Conservation (phyloP, 2,888 invertebrate genomes). For the Platycheirus albimanus region DNA sequence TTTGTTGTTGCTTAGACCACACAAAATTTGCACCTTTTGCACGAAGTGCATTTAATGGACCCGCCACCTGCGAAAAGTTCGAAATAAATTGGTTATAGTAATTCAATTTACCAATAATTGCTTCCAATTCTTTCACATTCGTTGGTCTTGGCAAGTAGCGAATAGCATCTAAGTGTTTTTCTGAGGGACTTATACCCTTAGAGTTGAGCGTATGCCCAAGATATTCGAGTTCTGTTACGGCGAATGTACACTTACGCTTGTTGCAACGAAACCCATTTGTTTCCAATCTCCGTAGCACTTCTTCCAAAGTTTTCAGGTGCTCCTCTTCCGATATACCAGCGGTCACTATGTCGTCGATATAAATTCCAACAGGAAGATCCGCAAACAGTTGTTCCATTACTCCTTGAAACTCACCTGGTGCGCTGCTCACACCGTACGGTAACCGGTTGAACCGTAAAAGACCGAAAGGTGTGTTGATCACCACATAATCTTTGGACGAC, state of each 20-base stretch:
- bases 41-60: background rate
- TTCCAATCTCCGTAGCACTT: slow-evolving; percentile 7
- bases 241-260: background rate
- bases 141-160: background rate
- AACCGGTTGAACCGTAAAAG: no score
- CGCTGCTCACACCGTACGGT: no score
- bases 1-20: no score
- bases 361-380: slow-evolving; percentile 1
- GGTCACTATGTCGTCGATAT: no score
- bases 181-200: background rate
- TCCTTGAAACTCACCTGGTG: no score
- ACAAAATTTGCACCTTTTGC: no score
- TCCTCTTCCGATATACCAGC: no score
- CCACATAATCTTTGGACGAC: no score
- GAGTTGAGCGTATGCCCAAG: background rate
- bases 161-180: slow-evolving; percentile 2
- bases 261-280: slow-evolving; percentile 6
- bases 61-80: background rate
- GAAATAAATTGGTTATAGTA: background rate
- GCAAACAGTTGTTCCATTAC: no score
- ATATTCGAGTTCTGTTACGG: background rate
- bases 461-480: background rate
- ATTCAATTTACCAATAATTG: slow-evolving; percentile 18
- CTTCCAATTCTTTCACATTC: slow-evolving; percentile 12
- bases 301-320: no score